These are phyloP conservation scores for Acanthurus tractus DNA, from an alignment of 2,797 vertebrate species.

Conservation along the genomic window DNA sequence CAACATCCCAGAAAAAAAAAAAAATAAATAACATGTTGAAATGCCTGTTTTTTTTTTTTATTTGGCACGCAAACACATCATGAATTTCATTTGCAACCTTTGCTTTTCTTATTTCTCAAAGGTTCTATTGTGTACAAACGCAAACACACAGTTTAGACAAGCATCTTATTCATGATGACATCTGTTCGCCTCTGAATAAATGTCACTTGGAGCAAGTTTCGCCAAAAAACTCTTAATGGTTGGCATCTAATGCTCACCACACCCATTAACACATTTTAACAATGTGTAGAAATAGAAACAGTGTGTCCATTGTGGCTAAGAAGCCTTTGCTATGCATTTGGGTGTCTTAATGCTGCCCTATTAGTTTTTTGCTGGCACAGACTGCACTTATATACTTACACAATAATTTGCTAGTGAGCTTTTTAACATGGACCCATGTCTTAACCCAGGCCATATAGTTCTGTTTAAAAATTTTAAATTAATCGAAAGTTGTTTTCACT, in stretches of 20 bases:
- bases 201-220: constrained; percentile 63
- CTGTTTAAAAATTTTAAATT: constrained; percentile 26
- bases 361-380: constrained; percentile 66
- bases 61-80: constrained; percentile 13
- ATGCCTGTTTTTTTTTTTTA: constrained; percentile 49
- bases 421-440: constrained; percentile 43
- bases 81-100: constrained; percentile 17
- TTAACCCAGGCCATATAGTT: constrained; percentile 6
- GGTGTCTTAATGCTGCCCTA: constrained; percentile 73
- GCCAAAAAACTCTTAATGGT: constrained; percentile 68
- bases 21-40: constrained; percentile 37
- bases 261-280: constrained; percentile 79
- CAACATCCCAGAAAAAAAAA: constrained; percentile 49
- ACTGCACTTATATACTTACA: constrained; percentile 44
- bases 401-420: constrained; percentile 58
- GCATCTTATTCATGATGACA: constrained; percentile 65
- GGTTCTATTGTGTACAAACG: constrained; percentile 40
- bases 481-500: constrained; percentile 43
- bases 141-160: constrained; percentile 55
- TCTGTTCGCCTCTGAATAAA: constrained; percentile 60
- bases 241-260: constrained; percentile 79
- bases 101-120: constrained; percentile 38
- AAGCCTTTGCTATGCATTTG: constrained; percentile 76
- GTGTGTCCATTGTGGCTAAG: constrained; percentile 77
- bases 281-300: constrained; percentile 80